Evolutionary conservation across 2,113 vertebrate species (phyloP), one percentile per base, ranked within the genome.

Genomic region (Reinhardtius hippoglossoides): DNA sequence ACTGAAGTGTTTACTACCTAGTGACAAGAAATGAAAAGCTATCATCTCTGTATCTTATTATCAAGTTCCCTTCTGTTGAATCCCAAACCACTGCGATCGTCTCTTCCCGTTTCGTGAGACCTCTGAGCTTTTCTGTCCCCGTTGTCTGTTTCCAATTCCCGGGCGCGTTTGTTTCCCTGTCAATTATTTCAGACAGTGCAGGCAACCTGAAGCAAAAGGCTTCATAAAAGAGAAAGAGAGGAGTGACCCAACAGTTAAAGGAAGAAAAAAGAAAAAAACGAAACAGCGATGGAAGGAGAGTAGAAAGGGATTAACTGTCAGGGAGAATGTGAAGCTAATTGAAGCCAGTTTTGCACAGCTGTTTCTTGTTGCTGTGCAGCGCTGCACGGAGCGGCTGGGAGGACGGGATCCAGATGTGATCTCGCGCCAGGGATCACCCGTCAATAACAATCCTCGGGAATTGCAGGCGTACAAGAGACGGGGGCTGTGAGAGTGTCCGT

Each of bases 401-500:
- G 72, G 90, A 95, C 93, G 68, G 84, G 85, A 93, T 94, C 95
- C 95, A 95, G 95, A 95, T 95, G 95, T 92, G 89, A 69, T 78
- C 87, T 65, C 76, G 82, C 56, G 71, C 82, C 68, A 61, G 80
- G 75, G 83, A 90, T 90, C 80, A 78, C 80, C 90, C 82, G 79
- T 88, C 91, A 92, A 88, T 83, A 92, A 91, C 88, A 90, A 83
- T 89, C 88, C 83, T 88, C 87, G 62, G 85, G 87, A 94, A 92
- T 86, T 88, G 78, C 70, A 90, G 90, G 83, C 88, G 21, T 82
- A 86, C 80, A 87, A 93, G 88, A 93, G 90, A 93, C 88, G 23
- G 13, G 75, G 68, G 78, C 90, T 81, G 87, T 91, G 87, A 89
- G 83, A 54, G 81, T n/a, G 85, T 86, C 82, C 57, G 5, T 23